Percentiles rank a stretch among this genome's conserved stretches.
Evolutionary conservation across 2,888 invertebrate species (phyloP).

Genomic region (Orthonychiurus folsomi): DNA sequence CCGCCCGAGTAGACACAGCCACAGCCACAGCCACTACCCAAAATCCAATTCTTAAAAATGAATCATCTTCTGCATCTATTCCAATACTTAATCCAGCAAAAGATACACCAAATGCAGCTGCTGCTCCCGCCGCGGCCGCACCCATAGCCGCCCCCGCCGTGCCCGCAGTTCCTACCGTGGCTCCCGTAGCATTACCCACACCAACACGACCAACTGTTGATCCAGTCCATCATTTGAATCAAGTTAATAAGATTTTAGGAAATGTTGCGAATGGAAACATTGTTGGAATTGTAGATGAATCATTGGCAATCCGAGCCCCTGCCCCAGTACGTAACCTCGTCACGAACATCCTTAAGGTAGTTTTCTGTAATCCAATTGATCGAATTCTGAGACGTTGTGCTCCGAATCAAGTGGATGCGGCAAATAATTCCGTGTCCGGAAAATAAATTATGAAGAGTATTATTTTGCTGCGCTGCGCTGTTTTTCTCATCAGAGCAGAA

Average conservation of each 20-base stretch:
- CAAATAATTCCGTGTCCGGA: conserved; percentile 3
- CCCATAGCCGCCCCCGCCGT: not conserved
- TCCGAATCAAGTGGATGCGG: conserved; percentile 16
- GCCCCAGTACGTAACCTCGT: conserved; percentile 25
- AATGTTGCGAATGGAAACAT: conserved; percentile 25
- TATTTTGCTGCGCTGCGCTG: not conserved
- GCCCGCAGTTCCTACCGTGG: not conserved
- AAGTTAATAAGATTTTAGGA: conserved; percentile 29
- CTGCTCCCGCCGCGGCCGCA: not conserved
- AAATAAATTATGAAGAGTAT: not conserved
- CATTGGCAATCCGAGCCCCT: conserved; percentile 26
- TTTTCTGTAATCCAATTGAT: conserved; percentile 30
- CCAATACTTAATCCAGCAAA: not conserved
- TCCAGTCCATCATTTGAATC: conserved; percentile 24
- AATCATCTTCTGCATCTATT: not conserved
- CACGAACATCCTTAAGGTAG: conserved; percentile 24
- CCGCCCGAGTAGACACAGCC: not conserved
- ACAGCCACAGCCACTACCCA: not conserved
- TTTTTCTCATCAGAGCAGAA: no score
- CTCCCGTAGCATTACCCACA: not conserved
- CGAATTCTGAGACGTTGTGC: conserved; percentile 19
- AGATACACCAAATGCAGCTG: not conserved
- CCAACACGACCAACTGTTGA: conserved; percentile 19
- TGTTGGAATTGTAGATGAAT: conserved; percentile 29
- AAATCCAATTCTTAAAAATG: not conserved